Conservation (phyloP, 2,888 invertebrate genomes). For the Chromoteleia sp. region DNA sequence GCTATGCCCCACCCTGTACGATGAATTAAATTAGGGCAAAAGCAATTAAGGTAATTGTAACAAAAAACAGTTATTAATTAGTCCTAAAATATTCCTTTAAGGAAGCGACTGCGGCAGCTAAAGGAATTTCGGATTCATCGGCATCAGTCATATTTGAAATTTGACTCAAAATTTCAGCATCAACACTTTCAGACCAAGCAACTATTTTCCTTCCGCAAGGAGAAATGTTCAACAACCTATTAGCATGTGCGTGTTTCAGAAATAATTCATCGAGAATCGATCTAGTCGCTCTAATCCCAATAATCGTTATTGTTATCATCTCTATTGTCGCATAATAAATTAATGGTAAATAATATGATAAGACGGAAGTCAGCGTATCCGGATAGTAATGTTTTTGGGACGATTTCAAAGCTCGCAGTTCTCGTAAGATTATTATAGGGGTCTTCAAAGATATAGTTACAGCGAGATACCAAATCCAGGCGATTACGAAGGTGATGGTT, state of each 20-base stretch:
- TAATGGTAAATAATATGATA: slow-evolving; percentile 84
- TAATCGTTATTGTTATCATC: slow-evolving; percentile 82
- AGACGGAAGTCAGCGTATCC: slow-evolving; percentile 79
- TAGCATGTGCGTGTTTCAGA: slow-evolving; percentile 86
- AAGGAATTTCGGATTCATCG: slow-evolving; percentile 88
- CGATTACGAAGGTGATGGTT: slow-evolving; percentile 68
- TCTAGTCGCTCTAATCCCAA: slow-evolving; percentile 85
- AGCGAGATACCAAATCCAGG: slow-evolving; percentile 81
- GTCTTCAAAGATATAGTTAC: slow-evolving; percentile 79
- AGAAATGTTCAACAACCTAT: slow-evolving; percentile 88
- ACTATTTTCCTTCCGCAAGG: slow-evolving; percentile 90
- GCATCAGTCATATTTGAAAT: slow-evolving; percentile 87
- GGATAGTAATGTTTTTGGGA: slow-evolving; percentile 80
- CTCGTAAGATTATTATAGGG: slow-evolving; percentile 83
- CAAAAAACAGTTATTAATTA: too few species aligned
- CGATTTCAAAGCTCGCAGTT: slow-evolving; percentile 83
- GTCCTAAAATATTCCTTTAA: slow-evolving; percentile 87
- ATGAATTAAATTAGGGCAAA: too few species aligned
- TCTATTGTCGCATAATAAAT: slow-evolving; percentile 84
- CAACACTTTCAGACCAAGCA: slow-evolving; percentile 89
- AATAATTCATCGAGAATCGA: slow-evolving; percentile 87
- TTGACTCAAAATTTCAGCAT: slow-evolving; percentile 86
- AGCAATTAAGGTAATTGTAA: too few species aligned
- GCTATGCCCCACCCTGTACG: too few species aligned
- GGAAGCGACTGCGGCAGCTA: slow-evolving; percentile 88